Percentiles rank a stretch among this genome's conserved stretches.
phyloP scores from a whole-genome alignment of 2,113 vertebrate genomes.

The Aleadryas rufinucha region DNA sequence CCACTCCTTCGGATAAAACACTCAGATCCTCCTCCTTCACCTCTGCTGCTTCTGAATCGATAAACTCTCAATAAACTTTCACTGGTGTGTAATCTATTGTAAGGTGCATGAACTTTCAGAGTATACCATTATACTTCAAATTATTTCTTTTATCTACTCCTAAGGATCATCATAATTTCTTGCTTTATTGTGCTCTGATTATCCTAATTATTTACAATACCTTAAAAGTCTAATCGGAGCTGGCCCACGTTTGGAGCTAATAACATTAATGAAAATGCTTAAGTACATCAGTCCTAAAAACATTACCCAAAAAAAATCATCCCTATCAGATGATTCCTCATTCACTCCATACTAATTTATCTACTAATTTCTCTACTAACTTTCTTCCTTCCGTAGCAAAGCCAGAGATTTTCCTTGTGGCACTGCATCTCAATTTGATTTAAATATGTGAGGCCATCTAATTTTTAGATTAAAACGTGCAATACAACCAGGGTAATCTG shows the following conservation, averaged over 20 bases:
- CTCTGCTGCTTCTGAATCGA: background rate
- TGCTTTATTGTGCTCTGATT: background rate
- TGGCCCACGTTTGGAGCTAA: background rate
- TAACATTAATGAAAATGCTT: background rate
- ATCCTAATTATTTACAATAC: background rate
- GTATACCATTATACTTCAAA: background rate
- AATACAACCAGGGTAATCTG: background rate
- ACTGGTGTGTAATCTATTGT: background rate
- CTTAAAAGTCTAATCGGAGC: background rate
- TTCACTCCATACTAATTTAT: background rate
- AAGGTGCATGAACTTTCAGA: background rate
- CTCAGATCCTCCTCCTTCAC: background rate
- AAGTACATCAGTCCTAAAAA: background rate
- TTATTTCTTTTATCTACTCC: background rate
- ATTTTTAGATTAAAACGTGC: background rate
- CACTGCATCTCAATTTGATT: background rate
- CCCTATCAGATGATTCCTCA: background rate
- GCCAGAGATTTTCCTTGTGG: background rate
- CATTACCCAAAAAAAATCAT: background rate
- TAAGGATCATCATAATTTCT: background rate
- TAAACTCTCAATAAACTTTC: background rate
- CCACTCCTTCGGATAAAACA: background rate
- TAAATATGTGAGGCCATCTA: background rate
- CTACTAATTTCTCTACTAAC: background rate
- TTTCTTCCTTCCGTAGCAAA: background rate